phyloP scores from a whole-genome alignment of 2,797 vertebrate species.

The Liparis tanakae region DNA sequence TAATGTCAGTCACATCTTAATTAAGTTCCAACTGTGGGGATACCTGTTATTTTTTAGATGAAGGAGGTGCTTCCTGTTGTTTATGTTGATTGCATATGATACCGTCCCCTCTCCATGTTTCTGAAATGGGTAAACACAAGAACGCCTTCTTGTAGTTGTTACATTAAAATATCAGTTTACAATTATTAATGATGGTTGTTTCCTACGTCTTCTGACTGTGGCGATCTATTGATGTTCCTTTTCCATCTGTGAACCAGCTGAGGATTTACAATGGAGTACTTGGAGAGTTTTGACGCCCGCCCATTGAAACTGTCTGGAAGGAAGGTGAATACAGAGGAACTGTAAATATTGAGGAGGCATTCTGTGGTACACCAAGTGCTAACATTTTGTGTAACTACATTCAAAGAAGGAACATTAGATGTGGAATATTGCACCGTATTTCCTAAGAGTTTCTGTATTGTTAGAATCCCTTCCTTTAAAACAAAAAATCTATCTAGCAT shows the following conservation, averaged over 20 bases:
- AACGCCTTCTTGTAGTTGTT: not conserved
- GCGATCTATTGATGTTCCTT: constrained; percentile 53
- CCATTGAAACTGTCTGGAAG: constrained; percentile 41
- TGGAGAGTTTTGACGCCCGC: constrained; percentile 45
- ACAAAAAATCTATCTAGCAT: not conserved
- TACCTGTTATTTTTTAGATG: constrained; percentile 81
- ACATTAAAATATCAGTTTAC: not conserved
- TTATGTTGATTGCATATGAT: constrained; percentile 75
- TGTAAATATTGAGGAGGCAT: not conserved
- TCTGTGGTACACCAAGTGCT: not conserved
- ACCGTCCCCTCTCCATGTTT: constrained; percentile 54
- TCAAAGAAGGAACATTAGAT: not conserved
- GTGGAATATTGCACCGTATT: not conserved
- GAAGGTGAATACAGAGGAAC: not conserved
- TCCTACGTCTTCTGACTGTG: constrained; percentile 52
- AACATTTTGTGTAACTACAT: not conserved
- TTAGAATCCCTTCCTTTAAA: not conserved
- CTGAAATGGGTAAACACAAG: constrained; percentile 51
- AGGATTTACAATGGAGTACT: constrained; percentile 77
- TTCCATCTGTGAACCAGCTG: constrained; percentile 62
- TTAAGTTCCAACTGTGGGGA: not conserved
- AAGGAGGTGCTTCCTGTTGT: constrained; percentile 65
- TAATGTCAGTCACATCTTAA: not conserved
- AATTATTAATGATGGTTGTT: not conserved
- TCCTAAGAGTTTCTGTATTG: not conserved